These are phyloP conservation scores for Poicephalus meyeri DNA, from an alignment of 2,113 vertebrate genomes.

Conservation along the genomic window DNA sequence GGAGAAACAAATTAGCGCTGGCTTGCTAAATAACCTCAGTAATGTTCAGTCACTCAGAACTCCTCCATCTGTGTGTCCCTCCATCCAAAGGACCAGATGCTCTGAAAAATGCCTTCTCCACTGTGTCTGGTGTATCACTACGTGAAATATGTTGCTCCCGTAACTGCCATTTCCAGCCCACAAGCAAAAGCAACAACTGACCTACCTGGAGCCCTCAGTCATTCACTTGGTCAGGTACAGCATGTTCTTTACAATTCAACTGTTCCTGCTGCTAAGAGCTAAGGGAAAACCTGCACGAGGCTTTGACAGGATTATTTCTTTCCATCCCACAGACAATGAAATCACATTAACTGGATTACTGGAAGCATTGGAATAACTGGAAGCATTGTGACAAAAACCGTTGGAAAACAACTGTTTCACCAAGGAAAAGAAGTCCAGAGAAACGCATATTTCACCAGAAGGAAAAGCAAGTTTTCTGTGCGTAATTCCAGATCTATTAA, in stretches of 20 bases:
- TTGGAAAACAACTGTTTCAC: neutral
- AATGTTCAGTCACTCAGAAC: constrained; percentile 67
- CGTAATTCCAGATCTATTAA: neutral
- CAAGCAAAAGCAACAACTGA: neutral
- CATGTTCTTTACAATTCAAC: neutral
- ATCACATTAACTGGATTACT: neutral
- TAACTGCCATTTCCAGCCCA: neutral
- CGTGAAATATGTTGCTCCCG: constrained; percentile 11
- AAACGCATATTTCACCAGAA: neutral
- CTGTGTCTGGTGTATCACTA: constrained; percentile 30
- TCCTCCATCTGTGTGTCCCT: constrained; percentile 63
- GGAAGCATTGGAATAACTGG: neutral
- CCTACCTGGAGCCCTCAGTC: neutral
- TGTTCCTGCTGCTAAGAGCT: neutral
- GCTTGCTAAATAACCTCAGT: constrained; percentile 41
- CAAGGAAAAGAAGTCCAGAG: neutral
- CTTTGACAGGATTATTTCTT: neutral
- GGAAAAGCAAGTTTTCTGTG: neutral
- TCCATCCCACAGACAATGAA: neutral
- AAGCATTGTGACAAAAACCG: neutral
- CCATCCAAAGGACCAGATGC: constrained; percentile 66
- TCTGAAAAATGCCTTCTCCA: constrained; percentile 30
- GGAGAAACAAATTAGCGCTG: neutral
- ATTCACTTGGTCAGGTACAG: neutral
- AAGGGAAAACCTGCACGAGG: neutral